phyloP scores from a whole-genome alignment of 2,888 invertebrate genomes.

The Phyllotreta striolata region DNA sequence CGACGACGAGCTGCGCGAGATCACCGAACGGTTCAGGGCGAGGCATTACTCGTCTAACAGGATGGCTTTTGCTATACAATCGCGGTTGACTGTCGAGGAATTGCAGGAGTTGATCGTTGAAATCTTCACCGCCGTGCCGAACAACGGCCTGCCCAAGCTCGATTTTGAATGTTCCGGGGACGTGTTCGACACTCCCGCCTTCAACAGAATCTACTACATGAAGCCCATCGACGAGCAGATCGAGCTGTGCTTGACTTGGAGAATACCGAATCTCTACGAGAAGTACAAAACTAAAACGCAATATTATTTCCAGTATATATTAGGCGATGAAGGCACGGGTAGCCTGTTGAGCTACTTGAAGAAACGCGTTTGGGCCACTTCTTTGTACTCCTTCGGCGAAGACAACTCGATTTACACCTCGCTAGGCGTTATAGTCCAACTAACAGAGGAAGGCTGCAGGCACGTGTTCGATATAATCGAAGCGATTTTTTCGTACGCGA shows the following conservation, averaged over 20 bases:
- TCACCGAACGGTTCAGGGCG: conserved; percentile 76
- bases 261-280: conserved; percentile 67
- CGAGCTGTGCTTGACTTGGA: conserved; percentile 56
- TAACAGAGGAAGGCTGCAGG: conserved; percentile 80
- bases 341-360: conserved; percentile 81
- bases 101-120: conserved; percentile 71
- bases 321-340: conserved; percentile 88
- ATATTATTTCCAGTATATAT: conserved; percentile 77
- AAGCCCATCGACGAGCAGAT: conserved; percentile 73
- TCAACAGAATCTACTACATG: conserved; percentile 75
- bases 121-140: conserved; percentile 75
- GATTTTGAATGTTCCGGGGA: conserved; percentile 67
- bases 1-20: conserved; percentile 72
- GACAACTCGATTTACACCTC: conserved; percentile 80
- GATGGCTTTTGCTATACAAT: conserved; percentile 87
- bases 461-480: conserved; percentile 77
- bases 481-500: conserved; percentile 81
- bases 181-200: conserved; percentile 69
- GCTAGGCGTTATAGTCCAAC: conserved; percentile 74
- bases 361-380: conserved; percentile 54
- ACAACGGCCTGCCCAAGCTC: conserved; percentile 69
- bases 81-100: conserved; percentile 69
- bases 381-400: conserved; percentile 58
- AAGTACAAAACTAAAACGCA: conserved; percentile 80
- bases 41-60: conserved; percentile 85